phyloP scores from a whole-genome alignment of 2,888 invertebrate species.

The Hypomecis atomaria region DNA sequence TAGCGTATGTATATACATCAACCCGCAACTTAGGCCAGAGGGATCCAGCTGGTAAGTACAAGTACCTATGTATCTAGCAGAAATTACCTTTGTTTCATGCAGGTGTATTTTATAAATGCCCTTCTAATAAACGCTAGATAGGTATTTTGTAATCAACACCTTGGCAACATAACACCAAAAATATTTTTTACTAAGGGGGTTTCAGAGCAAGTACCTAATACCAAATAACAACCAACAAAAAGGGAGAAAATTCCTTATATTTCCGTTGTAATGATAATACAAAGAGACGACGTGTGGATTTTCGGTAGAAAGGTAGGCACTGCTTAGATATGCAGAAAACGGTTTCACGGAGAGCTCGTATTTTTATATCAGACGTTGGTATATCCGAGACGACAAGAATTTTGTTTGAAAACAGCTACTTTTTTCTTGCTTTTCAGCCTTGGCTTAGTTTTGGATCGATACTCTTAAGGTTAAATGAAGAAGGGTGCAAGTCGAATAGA shows the following conservation, averaged over 20 bases:
- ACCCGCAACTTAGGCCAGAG: no score
- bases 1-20: no score
- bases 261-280: neutral
- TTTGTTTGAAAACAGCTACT: neutral
- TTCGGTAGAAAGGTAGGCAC: constrained; percentile 6
- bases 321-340: constrained; percentile 17
- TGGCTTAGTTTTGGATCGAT: neutral
- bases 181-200: neutral
- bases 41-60: no score
- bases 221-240: neutral
- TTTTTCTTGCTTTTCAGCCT: neutral
- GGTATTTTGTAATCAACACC: no score
- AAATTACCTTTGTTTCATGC: no score
- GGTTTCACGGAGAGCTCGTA: constrained; percentile 4
- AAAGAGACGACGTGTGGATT: neutral
- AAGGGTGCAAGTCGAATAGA: no score
- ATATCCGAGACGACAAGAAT: neutral
- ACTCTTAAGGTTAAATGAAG: no score
- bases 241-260: constrained; percentile 6
- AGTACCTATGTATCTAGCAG: no score
- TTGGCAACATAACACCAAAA: no score
- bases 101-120: no score
- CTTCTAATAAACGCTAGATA: no score
- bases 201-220: neutral
- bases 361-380: constrained; percentile 4